Percentiles rank a stretch among this genome's conserved stretches.
Evolutionary conservation across 2,797 vertebrate species (phyloP).

Genomic region (Merluccius polli): DNA sequence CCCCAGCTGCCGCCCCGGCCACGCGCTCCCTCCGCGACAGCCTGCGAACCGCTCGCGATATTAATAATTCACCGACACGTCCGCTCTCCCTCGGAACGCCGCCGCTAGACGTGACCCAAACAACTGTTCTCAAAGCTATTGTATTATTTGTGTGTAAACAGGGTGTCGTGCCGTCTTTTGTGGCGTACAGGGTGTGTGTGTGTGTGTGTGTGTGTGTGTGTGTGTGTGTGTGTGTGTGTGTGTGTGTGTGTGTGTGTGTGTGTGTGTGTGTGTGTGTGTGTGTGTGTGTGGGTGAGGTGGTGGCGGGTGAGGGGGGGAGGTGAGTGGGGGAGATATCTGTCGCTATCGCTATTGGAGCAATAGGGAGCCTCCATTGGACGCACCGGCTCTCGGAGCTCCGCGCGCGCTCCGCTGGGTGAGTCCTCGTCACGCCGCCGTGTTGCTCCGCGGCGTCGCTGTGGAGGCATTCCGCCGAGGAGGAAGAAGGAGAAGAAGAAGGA

Average conservation of each 20-base stretch:
- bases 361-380: constrained; percentile 50
- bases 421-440: background rate
- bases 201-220: constrained; percentile 42
- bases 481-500: no score
- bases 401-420: background rate
- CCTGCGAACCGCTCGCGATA: constrained; percentile 68
- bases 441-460: background rate
- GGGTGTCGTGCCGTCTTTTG: constrained; percentile 2
- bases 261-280: constrained; percentile 23
- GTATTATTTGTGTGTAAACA: constrained; percentile 28
- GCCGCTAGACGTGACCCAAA: constrained; percentile 48
- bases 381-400: constrained; percentile 17
- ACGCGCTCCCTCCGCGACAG: constrained; percentile 60
- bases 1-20: constrained; percentile 69
- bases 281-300: no score
- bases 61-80: constrained; percentile 73
- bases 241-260: no score
- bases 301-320: no score
- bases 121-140: constrained; percentile 42
- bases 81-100: constrained; percentile 22
- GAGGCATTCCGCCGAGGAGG: background rate
- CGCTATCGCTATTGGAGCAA: background rate
- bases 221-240: constrained; percentile 26
- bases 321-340: background rate
- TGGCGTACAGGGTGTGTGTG: constrained; percentile 15